A percentile compares a stretch with the other conserved stretches of the same genome.
These are phyloP conservation scores for Nematolebias whitei DNA, from an alignment of 2,113 vertebrate genomes.

Conservation along the genomic window DNA sequence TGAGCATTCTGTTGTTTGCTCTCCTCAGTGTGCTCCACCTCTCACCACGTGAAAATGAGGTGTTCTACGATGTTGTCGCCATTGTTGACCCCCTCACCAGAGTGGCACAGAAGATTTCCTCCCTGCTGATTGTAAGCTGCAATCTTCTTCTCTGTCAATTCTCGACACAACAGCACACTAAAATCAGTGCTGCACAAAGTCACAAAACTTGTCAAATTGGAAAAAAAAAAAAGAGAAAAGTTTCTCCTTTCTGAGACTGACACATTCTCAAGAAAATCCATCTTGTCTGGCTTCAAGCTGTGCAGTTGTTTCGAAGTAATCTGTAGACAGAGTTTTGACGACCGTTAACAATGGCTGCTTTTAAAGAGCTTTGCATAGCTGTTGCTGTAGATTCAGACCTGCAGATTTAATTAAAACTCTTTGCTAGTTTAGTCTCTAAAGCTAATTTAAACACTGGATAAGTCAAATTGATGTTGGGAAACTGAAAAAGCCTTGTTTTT, in stretches of 20 bases:
- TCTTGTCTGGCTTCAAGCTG: neutral
- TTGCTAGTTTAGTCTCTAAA: neutral
- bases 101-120: constrained; percentile 91
- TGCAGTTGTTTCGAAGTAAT: neutral
- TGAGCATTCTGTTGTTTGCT: constrained; percentile 69
- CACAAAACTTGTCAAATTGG: neutral
- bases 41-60: constrained; percentile 81
- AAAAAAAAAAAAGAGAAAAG: neutral
- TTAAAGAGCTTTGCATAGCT: too few relatives aligned
- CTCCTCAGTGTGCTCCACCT: constrained; percentile 85
- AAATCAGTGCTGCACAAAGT: constrained; percentile 15
- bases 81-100: constrained; percentile 91
- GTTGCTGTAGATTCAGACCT: too few relatives aligned
- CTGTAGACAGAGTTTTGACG: neutral
- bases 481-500: too few relatives aligned
- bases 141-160: constrained; percentile 1
- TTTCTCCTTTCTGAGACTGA: neutral
- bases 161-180: neutral
- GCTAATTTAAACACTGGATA: too few relatives aligned
- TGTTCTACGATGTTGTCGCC: constrained; percentile 89
- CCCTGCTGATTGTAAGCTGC: constrained; percentile 88
- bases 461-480: too few relatives aligned
- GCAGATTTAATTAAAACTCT: too few relatives aligned
- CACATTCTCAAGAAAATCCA: neutral
- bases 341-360: neutral